Base-by-base conservation (phyloP, 2,888 invertebrate genomes). In the Sesia apiformis region DNA sequence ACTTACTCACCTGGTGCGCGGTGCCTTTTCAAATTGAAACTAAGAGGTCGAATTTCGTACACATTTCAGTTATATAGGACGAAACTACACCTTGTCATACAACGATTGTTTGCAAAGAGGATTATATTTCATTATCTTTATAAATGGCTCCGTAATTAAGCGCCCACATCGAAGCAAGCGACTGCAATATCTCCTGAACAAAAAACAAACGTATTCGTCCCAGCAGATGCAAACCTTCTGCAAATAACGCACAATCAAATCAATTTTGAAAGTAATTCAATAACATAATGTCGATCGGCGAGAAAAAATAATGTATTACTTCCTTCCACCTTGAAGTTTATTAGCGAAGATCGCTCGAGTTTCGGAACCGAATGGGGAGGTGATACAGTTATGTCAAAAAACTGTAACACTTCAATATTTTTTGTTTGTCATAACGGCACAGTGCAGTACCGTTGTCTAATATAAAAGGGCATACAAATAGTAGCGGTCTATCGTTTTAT, bases 121-220 rank as follows among this genome's bases (percentile, higher is more conserved):
- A 88, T 88, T 85, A 76, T 83, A 88, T 89, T 88, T 85, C 88
- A 78, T 80, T 86, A 87, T 88, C 86, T 85, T 85, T 82, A 80
- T 78, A 73, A 78, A 79, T 72, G 76, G 77, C 78, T 68, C 76
- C 72, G 76, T 83, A 89, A 89, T 89, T 88, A 89, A 84, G 85
- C 84, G 77, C 88, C 88, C 86, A 83, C 86, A 87, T 88, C 75
- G 72, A 77, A 74, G 72, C 72, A 72, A 63, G 23, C 23, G 23
- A 68, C 66, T 66, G 74, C 67, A 74, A 75, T 76, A 71, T 75
- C 70, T 64, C 63, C 56, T 57, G 60, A 58, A 65, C 72, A 83
- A 83, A 82, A 71, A 80, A 80, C 74, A 64, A 73, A 69, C 63
- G 63, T 64, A 70, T 64, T 64, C 70, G 69, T 68, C 69, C 65